Evolutionary conservation across 2,888 invertebrate genomes (phyloP), one percentile per base, ranked within the genome.

Genomic region (Lepidocyrtoides sp.): DNA sequence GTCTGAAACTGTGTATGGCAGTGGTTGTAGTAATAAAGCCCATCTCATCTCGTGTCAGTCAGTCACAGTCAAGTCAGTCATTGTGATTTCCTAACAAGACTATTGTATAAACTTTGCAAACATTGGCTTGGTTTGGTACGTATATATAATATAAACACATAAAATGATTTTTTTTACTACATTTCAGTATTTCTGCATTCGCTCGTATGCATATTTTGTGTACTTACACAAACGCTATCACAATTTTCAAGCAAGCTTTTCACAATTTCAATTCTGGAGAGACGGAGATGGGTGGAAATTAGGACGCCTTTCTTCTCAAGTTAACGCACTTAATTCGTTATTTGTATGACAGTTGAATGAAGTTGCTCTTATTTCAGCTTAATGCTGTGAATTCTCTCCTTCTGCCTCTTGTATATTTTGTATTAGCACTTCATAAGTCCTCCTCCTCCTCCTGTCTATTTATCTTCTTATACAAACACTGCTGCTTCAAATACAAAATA

Each of bases 291-390:
- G 23, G 75, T 20, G 75, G 75, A 82, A 82, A 82, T 57, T 82
- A 82, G 82, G 82, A 20, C 82, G 41, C 41, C 41, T 82, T 82
- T 60, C 75, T 75, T 75, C 48, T 23, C 75, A 75, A 48, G 75
- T 75, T 75, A 79, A 83, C 83, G 83, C 66, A 83, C 83, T 83
- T 83, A 66, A 66, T 83, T 63, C 83, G 69, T 69, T 83, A 83
- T 83, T 66, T 69, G 29, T 51, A 83, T 83, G 83, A 83, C 83
- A 83, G 66, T 66, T 83, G 63, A 82, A 63, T 79, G 79, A 79
- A 57, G 79, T 79, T 79, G 79, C 57, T 29, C 79, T 57, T 79
- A 20, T 57, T 29, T 41, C 10, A 79, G 32, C 36, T 10, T 17
- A 29, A 79, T 36, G 54, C 14, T 17, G 60, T 63, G 14, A 2